Evolutionary conservation across 2,113 vertebrate genomes (phyloP).

Genomic region (Nicator chloris): DNA sequence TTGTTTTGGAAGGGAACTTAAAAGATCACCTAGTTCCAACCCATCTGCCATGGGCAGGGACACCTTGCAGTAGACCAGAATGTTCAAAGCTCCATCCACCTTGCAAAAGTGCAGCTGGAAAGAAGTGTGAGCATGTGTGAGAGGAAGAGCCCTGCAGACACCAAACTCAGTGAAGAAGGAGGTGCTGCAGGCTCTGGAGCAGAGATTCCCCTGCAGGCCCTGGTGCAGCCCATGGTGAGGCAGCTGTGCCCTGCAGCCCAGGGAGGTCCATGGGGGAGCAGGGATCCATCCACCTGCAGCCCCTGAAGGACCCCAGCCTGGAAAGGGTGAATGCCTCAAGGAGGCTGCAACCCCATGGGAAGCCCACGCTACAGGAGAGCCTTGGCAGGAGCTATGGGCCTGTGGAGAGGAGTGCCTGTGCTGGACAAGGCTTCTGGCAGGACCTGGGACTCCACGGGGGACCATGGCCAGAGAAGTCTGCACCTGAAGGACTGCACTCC

Average conservation of each 20-base stretch:
- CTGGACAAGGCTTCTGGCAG: background rate
- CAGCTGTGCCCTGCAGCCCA: background rate
- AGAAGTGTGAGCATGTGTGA: background rate
- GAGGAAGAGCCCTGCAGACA: background rate
- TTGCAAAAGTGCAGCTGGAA: background rate
- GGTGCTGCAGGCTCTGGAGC: background rate
- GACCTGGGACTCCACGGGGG: too few relatives aligned
- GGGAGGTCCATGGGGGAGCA: background rate
- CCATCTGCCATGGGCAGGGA: background rate
- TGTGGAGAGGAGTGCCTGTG: rapidly evolving
- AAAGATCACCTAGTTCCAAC: background rate
- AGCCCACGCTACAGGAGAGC: rapidly evolving
- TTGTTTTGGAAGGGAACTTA: background rate
- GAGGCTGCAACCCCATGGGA: background rate
- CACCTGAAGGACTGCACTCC: background rate
- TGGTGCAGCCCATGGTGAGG: background rate
- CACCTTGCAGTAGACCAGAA: background rate
- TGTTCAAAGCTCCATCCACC: background rate
- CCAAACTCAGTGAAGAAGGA: background rate
- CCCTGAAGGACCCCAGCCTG: rapidly evolving
- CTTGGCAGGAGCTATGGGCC: background rate
- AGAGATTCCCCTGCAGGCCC: background rate
- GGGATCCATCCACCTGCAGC: background rate
- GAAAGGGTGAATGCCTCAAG: background rate
- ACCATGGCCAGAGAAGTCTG: background rate